Percentiles rank a stretch among this genome's conserved stretches.
These are phyloP conservation scores for Leucoptera coffeella DNA, from an alignment of 2,888 invertebrate species.

Conservation along the genomic window DNA sequence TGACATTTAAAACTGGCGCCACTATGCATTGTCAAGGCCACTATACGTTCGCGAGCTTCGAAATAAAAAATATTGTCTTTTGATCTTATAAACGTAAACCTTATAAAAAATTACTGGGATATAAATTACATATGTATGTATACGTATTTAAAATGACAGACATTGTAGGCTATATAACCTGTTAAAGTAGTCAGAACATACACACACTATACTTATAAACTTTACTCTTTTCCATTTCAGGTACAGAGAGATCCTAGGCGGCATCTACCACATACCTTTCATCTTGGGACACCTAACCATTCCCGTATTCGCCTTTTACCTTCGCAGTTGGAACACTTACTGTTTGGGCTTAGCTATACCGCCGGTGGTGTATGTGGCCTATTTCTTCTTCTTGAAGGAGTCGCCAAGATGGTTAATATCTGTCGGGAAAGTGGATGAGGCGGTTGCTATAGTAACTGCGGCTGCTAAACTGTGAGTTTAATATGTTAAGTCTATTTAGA, in stretches of 20 bases:
- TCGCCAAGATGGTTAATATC: constrained; percentile 76
- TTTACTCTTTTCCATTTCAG: not conserved
- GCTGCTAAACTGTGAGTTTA: constrained; percentile 50
- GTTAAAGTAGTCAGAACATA: too few species aligned
- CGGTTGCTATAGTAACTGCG: constrained; percentile 57
- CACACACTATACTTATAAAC: not conserved
- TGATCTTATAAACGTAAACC: too few species aligned
- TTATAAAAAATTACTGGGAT: too few species aligned
- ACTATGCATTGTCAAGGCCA: too few species aligned
- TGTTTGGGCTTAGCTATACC: constrained; percentile 59
- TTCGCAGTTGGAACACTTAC: constrained; percentile 59
- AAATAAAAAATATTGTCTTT: too few species aligned
- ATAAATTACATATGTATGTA: too few species aligned
- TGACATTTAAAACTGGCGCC: too few species aligned
- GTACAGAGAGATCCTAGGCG: constrained; percentile 21
- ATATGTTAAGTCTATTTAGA: too few species aligned
- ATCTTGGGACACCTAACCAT: constrained; percentile 61
- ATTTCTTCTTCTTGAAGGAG: constrained; percentile 68
- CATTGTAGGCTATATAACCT: too few species aligned
- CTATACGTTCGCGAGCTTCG: too few species aligned
- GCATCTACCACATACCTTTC: constrained; percentile 64
- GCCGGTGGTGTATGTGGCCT: constrained; percentile 54
- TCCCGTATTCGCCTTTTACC: constrained; percentile 57
- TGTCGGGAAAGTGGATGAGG: constrained; percentile 59
- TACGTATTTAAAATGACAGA: too few species aligned